Base-by-base conservation (phyloP, 2,113 vertebrate species). In the Tenrec ecaudatus region DNA sequence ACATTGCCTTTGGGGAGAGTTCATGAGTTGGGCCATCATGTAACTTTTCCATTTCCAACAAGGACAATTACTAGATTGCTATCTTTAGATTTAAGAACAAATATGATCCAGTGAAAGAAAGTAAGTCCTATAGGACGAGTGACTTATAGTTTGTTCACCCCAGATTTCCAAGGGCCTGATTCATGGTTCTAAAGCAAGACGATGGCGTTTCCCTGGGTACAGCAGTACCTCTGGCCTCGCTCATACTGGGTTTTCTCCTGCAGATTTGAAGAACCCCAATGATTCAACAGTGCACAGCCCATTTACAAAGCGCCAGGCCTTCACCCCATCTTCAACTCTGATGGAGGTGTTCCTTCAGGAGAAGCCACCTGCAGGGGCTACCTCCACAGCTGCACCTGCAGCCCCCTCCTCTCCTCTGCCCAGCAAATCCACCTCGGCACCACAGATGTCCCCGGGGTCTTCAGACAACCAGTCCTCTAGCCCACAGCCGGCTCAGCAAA, bases 291-390 rank as follows among this genome's bases (percentile, higher is more conserved):
- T 98, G 88, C 99, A 99, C 57, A 98, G 98, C 43, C 98, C 99
- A 73, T 99, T 99, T 96, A 97, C 98, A 78, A 99, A 99, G 95
- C 98, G 99, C 25, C 99, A 99, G 98, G 98, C 99, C 92, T 99
- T 99, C 97, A 98, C 99, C 17, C 97, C 99, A 0, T 97, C 99
- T 92, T 99, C 99, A 88, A 98, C 99, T 95, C 99, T 99, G 98
- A 99, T 99, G 97, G 99, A 99, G 58, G 98, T 98, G 96, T 99
- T 99, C 98, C 98, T 99, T 98, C 99, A 99, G 97, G 99, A 99
- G 94, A 99, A 99, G 68, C 98, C 98, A 83, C 98, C 98, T 5
- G 97, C 98, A 89, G 98, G 98, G 91, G 98, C 98, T 0, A 95
- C 98, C 31, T 97, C 97, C 31, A 96, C 97, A 1, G 97, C 98